phyloP scores from a whole-genome alignment of 2,797 vertebrate species.

The Myotis planiceps region DNA sequence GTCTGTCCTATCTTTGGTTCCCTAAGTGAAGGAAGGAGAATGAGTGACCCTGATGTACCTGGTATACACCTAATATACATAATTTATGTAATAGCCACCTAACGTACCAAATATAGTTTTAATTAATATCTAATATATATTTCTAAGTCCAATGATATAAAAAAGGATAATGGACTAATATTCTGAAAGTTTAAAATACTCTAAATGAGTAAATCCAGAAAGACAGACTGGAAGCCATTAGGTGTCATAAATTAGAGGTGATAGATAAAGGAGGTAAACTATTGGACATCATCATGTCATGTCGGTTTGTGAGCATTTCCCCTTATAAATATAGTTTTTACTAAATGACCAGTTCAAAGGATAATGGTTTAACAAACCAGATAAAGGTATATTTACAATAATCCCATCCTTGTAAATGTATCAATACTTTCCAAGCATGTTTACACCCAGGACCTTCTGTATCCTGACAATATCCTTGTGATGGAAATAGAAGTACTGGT shows the following conservation, averaged over 20 bases:
- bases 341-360: not conserved
- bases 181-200: not conserved
- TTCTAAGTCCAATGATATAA: not conserved
- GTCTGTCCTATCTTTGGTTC: not conserved
- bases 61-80: not conserved
- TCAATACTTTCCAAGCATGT: not conserved
- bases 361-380: not conserved
- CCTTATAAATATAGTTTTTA: not conserved
- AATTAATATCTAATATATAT: not conserved
- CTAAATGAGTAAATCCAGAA: not conserved
- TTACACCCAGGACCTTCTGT: not conserved
- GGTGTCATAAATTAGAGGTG: not conserved
- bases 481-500: not conserved
- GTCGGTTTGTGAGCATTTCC: not conserved
- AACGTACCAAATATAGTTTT: not conserved
- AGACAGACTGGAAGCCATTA: not conserved
- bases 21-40: conserved; percentile 3
- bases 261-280: not conserved
- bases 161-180: not conserved
- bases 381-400: not conserved
- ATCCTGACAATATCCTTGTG: not conserved
- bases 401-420: not conserved
- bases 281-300: not conserved
- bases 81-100: not conserved
- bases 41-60: not conserved